Evolutionary conservation across 2,888 invertebrate species (phyloP), one percentile per base, ranked within the genome.

Genomic region (Pantelozetes paolii): DNA sequence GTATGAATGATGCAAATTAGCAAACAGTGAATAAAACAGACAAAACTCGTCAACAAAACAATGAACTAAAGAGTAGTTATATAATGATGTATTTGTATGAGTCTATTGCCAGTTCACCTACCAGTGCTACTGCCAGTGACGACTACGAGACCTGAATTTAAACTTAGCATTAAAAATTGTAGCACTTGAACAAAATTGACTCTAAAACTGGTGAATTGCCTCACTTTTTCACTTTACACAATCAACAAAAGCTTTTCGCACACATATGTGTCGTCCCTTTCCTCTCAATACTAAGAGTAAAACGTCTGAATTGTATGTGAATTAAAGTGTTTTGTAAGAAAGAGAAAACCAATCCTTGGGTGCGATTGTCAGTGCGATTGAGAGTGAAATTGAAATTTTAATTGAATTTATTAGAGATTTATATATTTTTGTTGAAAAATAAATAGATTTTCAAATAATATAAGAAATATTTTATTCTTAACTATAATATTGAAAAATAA

Each of bases 181-280:
- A 59, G 59, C 59, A 28, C 59, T 59, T 20, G 28, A 59, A 59
- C 59, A 28, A 59, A 59, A 59, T 59, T 59, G 59, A 59, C 59
- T 59, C 5, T 26, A 59, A 54, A 59, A 48, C 48, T 45, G 20
- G 6, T n/a, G n/a, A 20, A 48, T 18, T 59, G 30, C 59, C 30
- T 59, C 23, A 20, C 28, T 20, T 59, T 59, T 59, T 59, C 59
- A 20, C 18, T 15, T 59, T 48, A n/a, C 20, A 48, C 20, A 48
- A 48, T 48, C 48, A 20, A 48, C 48, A 48, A 20, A 48, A 48
- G 48, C 20, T n/a, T 45, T 48, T 48, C 20, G 48, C 48, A 48
- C 59, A 59, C 59, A 59, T 59, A 59, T 59, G 59, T n/a, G n/a
- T n/a, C 30, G 28, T 59, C 59, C 20, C 59, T 59, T 59, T 28